Evolutionary conservation across 2,888 invertebrate genomes (phyloP).

Genomic region (Myathropa florea): DNA sequence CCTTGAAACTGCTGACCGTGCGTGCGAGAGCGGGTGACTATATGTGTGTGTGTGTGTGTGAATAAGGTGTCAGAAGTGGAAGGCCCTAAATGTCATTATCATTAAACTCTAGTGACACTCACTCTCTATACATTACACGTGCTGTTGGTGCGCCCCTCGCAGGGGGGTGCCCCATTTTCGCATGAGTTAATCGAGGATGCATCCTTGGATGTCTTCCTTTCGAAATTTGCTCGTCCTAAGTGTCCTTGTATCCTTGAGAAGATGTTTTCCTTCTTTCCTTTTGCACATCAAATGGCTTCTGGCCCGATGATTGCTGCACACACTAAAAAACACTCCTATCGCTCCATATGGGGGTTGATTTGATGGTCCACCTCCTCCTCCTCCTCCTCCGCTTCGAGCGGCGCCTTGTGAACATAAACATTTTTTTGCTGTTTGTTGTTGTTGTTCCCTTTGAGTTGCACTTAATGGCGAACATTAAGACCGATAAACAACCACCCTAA

Average conservation of each 20-base stretch:
- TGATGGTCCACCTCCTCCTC: background rate
- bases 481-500: constrained; percentile 37
- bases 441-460: constrained; percentile 1
- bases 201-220: background rate
- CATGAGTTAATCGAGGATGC: background rate
- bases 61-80: background rate
- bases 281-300: background rate
- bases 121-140: background rate
- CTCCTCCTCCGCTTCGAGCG: background rate
- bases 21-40: no score
- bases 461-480: constrained; percentile 25
- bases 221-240: background rate
- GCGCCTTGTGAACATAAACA: background rate
- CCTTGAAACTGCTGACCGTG: constrained; percentile 16
- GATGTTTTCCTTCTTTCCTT: background rate
- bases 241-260: background rate
- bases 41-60: no score
- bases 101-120: constrained; percentile 48
- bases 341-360: constrained; percentile 2
- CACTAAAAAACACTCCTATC: background rate
- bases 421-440: background rate
- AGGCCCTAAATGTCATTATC: constrained; percentile 59
- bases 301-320: constrained; percentile 2
- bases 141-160: background rate
- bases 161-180: background rate